Conservation (phyloP, 1,140 invertebrate genomes). For the Meteorus sp. region DNA sequence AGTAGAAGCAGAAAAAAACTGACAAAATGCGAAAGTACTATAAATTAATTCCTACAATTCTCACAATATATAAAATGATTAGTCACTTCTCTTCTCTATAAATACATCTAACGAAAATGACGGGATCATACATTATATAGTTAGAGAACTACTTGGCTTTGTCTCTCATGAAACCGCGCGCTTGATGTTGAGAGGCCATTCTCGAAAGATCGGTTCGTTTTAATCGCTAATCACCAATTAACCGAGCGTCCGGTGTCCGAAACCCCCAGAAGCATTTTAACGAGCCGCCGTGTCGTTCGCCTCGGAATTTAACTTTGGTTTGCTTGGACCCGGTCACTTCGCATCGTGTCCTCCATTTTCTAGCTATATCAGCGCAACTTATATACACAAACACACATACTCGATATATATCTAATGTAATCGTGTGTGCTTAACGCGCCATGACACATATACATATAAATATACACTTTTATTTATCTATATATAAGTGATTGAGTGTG, state of each 20-base stretch:
- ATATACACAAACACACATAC: too few species aligned
- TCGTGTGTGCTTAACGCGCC: neutral
- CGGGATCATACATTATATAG: neutral
- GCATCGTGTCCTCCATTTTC: constrained; percentile 1
- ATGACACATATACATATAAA: neutral
- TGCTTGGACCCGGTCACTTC: constrained; percentile 20
- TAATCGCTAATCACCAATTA: constrained; percentile 62
- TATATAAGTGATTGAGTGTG: too few species aligned
- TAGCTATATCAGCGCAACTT: too few species aligned
- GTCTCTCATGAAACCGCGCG: constrained; percentile 21
- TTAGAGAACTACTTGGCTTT: neutral
- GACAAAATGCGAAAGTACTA: too few species aligned
- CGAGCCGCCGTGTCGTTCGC: constrained; percentile 57
- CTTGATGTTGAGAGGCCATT: constrained; percentile 30
- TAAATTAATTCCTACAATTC: too few species aligned
- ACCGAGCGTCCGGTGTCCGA: constrained; percentile 54
- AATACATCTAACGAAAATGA: too few species aligned
- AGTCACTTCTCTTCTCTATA: too few species aligned
- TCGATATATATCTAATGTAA: neutral
- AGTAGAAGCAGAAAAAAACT: too few species aligned
- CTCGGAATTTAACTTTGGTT: constrained; percentile 56
- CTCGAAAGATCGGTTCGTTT: constrained; percentile 53
- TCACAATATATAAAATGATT: too few species aligned
- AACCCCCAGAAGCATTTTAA: constrained; percentile 60
- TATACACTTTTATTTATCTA: constrained; percentile 11